phyloP scores from a whole-genome alignment of 2,888 invertebrate genomes.

The Orthosia gothica region DNA sequence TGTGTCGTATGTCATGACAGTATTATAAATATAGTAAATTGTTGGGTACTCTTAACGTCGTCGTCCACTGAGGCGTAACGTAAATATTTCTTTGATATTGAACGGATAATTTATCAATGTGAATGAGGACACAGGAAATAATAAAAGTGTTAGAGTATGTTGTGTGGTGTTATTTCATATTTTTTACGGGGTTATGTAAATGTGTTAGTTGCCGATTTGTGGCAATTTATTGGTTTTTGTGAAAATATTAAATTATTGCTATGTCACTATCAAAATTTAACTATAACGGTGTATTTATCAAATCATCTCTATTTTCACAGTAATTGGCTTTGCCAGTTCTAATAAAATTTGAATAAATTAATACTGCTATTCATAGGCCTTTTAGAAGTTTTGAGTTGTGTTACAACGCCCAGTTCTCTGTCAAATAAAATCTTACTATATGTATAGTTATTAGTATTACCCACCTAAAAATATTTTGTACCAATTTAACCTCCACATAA shows the following conservation, averaged over 20 bases:
- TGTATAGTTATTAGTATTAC: no score
- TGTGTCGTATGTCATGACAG: slow-evolving; percentile 69
- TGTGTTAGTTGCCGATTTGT: slow-evolving; percentile 23
- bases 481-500: no score
- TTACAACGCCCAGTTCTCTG: not conserved
- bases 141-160: slow-evolving; percentile 42
- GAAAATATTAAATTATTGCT: not conserved
- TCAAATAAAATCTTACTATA: no score
- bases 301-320: not conserved
- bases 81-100: slow-evolving; percentile 63
- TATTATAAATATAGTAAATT: slow-evolving; percentile 70
- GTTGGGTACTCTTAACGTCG: slow-evolving; percentile 52
- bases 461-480: no score
- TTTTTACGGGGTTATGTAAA: slow-evolving; percentile 21
- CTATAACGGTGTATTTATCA: not conserved
- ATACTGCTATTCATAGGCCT: no score
- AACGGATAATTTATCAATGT: slow-evolving; percentile 49
- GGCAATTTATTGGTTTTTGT: not conserved
- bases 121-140: slow-evolving; percentile 54
- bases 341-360: no score
- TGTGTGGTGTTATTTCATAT: slow-evolving; percentile 25
- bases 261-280: no score
- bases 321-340: no score
- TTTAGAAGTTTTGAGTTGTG: not conserved
- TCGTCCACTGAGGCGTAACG: slow-evolving; percentile 55